These are phyloP conservation scores for Theocolax elegans DNA, from an alignment of 1,140 invertebrate species.

Conservation along the genomic window DNA sequence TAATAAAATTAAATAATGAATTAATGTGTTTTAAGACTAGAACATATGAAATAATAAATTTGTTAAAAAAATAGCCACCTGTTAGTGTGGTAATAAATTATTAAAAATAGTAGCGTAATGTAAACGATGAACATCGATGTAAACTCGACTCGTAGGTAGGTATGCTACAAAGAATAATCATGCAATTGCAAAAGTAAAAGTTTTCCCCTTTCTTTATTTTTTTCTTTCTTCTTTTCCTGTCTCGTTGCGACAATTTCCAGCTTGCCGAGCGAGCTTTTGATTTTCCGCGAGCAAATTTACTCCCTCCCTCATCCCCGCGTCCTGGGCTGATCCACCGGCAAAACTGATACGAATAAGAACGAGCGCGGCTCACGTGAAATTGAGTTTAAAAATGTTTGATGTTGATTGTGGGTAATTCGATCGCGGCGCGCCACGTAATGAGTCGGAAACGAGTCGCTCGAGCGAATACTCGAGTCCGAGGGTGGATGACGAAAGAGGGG, in stretches of 20 bases:
- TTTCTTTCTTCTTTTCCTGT: neutral
- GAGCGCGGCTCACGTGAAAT: slow-evolving; percentile 50
- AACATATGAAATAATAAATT: too few species aligned
- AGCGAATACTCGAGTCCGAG: slow-evolving; percentile 42
- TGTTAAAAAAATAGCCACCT: too few species aligned
- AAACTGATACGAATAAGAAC: slow-evolving; percentile 46
- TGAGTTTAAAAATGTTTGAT: slow-evolving; percentile 62
- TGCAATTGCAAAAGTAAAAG: too few species aligned
- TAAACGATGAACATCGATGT: too few species aligned
- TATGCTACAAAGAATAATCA: too few species aligned
- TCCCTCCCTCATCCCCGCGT: neutral
- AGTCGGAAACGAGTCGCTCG: slow-evolving; percentile 57
- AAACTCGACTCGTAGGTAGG: too few species aligned
- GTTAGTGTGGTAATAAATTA: too few species aligned
- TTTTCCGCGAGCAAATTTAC: neutral
- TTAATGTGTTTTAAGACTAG: too few species aligned
- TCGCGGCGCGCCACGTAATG: slow-evolving; percentile 58
- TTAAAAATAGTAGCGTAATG: too few species aligned
- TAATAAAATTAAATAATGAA: too few species aligned
- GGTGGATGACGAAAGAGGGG: neutral
- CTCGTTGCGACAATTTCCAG: slow-evolving; percentile 4
- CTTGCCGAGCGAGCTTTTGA: slow-evolving; percentile 12
- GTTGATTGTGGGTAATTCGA: slow-evolving; percentile 62
- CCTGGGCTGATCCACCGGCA: neutral
- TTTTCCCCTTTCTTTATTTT: too few species aligned